A percentile compares a stretch with the other conserved stretches of the same genome.
Evolutionary conservation across 2,888 invertebrate genomes (phyloP).

Genomic region (Frankliniella fusca): DNA sequence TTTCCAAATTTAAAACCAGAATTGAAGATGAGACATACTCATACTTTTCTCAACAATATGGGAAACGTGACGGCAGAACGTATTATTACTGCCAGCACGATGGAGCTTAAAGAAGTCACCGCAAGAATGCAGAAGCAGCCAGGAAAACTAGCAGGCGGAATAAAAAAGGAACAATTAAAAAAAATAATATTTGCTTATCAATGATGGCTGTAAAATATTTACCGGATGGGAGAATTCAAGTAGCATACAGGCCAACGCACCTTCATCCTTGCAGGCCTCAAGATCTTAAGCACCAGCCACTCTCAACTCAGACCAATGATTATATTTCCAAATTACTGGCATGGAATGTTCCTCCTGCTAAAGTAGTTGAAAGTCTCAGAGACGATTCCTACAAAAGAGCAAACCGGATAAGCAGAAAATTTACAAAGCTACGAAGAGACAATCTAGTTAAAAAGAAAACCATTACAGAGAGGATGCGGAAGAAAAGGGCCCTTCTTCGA

Average conservation of each 20-base stretch:
- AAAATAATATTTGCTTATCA: not conserved
- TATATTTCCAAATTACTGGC: not conserved
- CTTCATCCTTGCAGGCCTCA: not conserved
- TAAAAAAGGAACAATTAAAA: no score
- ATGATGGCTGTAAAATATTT: not conserved
- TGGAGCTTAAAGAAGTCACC: not conserved
- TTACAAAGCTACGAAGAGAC: not conserved
- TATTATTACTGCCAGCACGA: not conserved
- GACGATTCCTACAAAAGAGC: not conserved
- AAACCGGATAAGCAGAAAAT: not conserved
- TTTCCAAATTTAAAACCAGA: not conserved
- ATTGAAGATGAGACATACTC: not conserved
- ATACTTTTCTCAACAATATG: not conserved
- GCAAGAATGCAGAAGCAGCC: no score
- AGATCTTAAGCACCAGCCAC: not conserved
- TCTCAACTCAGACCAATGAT: not conserved
- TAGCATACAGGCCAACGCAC: not conserved
- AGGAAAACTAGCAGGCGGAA: no score
- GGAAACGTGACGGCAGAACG: not conserved
- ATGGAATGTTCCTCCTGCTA: not conserved
- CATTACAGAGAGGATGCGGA: not conserved
- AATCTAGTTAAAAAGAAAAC: not conserved
- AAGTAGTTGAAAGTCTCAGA: not conserved
- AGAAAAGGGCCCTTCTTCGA: not conserved
- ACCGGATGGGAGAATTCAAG: not conserved